Base-by-base conservation (phyloP, 2,113 vertebrate species). In the Peromyscus maniculatus region DNA sequence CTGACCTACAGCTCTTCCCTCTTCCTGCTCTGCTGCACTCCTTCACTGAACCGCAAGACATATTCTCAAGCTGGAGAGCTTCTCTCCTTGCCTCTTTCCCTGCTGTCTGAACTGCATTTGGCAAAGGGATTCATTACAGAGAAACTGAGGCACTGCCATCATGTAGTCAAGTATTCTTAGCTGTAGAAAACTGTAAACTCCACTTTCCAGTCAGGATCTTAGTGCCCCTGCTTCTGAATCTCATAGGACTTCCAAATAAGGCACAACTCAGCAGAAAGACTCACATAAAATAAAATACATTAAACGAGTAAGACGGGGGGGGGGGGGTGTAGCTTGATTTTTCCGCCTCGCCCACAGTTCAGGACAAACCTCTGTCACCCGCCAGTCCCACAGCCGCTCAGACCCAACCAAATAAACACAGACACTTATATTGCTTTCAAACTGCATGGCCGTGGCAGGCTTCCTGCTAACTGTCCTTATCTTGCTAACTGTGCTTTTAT, bases 121-220 rank as follows among this genome's bases (percentile, higher is more conserved):
- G 98, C 98, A 98, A 98, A 97, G 96, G 96, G 95, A n/a, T 82
- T 82, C 33, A 98, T 92, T 78, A 95, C 95, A 79, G 72, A 98
- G 97, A 98, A 98, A 97, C 95, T 94, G 96, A 97, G 98, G 96
- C 94, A 96, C 95, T 97, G 95, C 67, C 24, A 96, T 78, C 88
- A 43, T 26, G 5, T 11, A 39, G 13, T 39, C 64, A 69, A 55
- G 4, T 15, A 72, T n/a, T 74, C 39, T 77, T 77, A 46, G 28
- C 22, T 77, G 4, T 46, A 46, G 11, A 46, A 75, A 75, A 46
- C 39, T 21, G 8, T 69, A 13, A 46, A 28, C 74, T 46, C 22
- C 43, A 77, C 26, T 77, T 77, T 22, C 39, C 12, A 77, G 74
- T 46, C 39, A 24, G 5, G 39, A 77, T 28, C 43, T 46, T 46